Conservation (phyloP, 2,888 invertebrate species). For the Marasmarcha lunaedactyla region DNA sequence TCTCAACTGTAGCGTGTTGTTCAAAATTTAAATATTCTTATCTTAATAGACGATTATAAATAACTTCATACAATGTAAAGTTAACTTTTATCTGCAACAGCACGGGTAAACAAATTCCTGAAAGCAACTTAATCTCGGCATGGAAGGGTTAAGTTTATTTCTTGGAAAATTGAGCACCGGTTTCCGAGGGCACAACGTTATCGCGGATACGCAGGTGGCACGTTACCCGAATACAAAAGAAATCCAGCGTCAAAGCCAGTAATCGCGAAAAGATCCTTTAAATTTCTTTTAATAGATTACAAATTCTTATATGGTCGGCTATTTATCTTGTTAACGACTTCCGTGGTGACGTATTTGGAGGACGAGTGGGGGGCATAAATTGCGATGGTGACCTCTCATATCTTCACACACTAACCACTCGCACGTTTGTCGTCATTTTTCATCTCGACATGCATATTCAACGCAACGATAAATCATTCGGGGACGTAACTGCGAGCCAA, state of each 20-base stretch:
- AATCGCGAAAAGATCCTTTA: background rate
- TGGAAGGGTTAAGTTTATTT: no score
- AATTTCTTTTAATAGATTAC: slow-evolving; percentile 43
- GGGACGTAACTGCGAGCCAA: slow-evolving; percentile 44
- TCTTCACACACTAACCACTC: slow-evolving; percentile 35
- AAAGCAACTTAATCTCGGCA: no score
- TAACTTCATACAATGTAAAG: no score
- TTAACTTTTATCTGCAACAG: no score
- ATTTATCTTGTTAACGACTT: slow-evolving; percentile 63
- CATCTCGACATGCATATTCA: slow-evolving; percentile 68
- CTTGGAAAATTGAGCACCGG: no score
- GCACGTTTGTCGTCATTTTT: slow-evolving; percentile 58
- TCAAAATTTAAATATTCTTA: no score
- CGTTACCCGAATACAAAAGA: background rate
- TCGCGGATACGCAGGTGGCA: background rate
- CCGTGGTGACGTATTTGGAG: slow-evolving; percentile 38
- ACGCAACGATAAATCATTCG: slow-evolving; percentile 62
- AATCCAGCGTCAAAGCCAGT: background rate
- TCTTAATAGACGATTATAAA: no score
- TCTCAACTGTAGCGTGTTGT: no score
- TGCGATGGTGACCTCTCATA: slow-evolving; percentile 19
- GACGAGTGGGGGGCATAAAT: slow-evolving; percentile 12
- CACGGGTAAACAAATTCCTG: no score
- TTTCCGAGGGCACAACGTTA: no score
- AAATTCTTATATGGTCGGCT: slow-evolving; percentile 39